Evolutionary conservation across 2,113 vertebrate genomes (phyloP).

Genomic region (Pluvianellus socialis): DNA sequence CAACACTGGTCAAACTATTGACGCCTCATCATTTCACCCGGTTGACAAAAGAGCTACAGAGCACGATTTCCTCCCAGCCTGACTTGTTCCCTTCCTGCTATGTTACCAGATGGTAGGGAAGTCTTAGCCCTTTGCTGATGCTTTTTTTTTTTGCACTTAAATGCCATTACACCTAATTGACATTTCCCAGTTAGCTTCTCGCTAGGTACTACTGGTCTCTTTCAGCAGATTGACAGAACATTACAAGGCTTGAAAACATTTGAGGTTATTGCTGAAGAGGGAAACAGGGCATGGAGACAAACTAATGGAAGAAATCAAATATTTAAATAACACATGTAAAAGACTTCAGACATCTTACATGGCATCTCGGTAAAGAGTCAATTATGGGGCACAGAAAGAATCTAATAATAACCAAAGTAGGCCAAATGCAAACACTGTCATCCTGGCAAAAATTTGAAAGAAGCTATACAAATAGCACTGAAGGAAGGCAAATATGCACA

Average conservation of each 20-base stretch:
- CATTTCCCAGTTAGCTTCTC: neutral
- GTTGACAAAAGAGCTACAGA: neutral
- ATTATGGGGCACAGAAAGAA: conserved; percentile 27
- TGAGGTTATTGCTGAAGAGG: neutral
- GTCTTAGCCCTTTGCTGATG: neutral
- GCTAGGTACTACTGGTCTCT: neutral
- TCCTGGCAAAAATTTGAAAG: conserved; percentile 62
- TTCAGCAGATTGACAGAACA: neutral
- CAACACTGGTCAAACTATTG: neutral
- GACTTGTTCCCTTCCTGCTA: neutral
- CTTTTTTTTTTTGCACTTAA: neutral
- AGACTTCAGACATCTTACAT: conserved; percentile 7
- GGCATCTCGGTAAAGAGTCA: conserved; percentile 37
- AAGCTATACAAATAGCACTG: conserved; percentile 70
- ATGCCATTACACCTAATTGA: neutral
- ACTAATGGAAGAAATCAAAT: conserved; percentile 59
- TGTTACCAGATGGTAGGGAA: accelerated
- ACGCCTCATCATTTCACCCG: neutral
- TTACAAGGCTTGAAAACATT: neutral
- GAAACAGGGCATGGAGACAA: conserved; percentile 3
- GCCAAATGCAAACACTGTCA: conserved; percentile 69
- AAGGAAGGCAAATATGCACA: conserved; percentile 69
- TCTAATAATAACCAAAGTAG: conserved; percentile 63
- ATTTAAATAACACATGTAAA: conserved; percentile 58
- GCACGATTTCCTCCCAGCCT: neutral